Evolutionary conservation across 1,140 invertebrate species (phyloP).

Genomic region (Drosophila repleta): DNA sequence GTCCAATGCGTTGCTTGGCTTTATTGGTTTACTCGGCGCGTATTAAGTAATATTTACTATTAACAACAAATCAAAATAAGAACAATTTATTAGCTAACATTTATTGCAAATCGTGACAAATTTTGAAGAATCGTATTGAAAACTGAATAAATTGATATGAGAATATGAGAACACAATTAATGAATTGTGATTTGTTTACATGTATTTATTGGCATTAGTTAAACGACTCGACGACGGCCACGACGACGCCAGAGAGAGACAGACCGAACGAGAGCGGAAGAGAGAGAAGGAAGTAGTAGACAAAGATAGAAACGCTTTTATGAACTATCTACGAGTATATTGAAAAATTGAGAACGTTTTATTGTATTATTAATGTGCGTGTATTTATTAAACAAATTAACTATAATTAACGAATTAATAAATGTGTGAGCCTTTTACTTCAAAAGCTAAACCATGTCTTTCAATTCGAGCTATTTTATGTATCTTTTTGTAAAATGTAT

Average conservation of each 20-base stretch:
- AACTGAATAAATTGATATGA: constrained; percentile 22
- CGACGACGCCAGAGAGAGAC: not conserved
- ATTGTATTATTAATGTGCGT: constrained; percentile 74
- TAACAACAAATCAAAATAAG: constrained; percentile 24
- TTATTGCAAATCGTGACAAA: constrained; percentile 15
- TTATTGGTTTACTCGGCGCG: constrained; percentile 62
- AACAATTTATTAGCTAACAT: constrained; percentile 48
- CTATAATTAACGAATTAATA: constrained; percentile 70
- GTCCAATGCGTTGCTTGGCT: constrained; percentile 74
- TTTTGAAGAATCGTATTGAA: constrained; percentile 44
- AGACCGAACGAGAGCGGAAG: not conserved
- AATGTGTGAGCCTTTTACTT: constrained; percentile 80
- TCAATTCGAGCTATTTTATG: not conserved
- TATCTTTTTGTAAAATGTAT: too few relatives aligned
- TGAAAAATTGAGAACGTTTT: constrained; percentile 70
- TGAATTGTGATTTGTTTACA: constrained; percentile 70
- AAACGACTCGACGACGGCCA: constrained; percentile 15
- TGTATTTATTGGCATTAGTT: constrained; percentile 54
- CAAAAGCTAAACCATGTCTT: constrained; percentile 47
- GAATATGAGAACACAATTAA: constrained; percentile 29
- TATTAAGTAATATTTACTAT: constrained; percentile 36
- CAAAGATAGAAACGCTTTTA: constrained; percentile 59
- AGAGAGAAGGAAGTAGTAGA: constrained; percentile 19
- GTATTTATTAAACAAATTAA: constrained; percentile 76
- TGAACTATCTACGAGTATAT: constrained; percentile 58